Conservation (phyloP, 2,888 invertebrate species). For the Timema podura region DNA sequence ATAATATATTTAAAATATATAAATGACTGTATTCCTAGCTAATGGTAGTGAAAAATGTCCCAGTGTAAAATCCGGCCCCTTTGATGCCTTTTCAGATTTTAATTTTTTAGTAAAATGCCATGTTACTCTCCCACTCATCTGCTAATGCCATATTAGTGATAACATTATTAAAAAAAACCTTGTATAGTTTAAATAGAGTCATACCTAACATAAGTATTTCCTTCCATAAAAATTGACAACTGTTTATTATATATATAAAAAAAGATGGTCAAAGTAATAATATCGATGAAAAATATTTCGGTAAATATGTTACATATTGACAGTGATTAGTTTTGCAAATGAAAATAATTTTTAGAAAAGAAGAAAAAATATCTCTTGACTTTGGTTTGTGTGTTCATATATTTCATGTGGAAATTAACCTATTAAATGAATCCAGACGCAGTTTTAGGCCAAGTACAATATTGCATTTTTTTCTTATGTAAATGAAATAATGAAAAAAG, state of each 20-base stretch:
- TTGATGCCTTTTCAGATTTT: conserved; percentile 29
- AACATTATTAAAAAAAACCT: conserved; percentile 21
- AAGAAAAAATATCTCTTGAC: conserved; percentile 24
- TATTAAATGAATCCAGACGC: conserved; percentile 21
- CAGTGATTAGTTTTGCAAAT: conserved; percentile 23
- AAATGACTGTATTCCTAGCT: conserved; percentile 23
- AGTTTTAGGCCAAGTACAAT: conserved; percentile 27
- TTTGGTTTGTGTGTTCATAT: conserved; percentile 25
- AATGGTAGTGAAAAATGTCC: conserved; percentile 13
- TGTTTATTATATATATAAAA: conserved; percentile 12
- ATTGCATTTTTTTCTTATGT: conserved; percentile 29
- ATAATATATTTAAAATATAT: conserved; percentile 19
- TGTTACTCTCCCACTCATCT: conserved; percentile 23
- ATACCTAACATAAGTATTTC: conserved; percentile 20
- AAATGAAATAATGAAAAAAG: conserved; percentile 26
- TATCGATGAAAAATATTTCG: too few species aligned
- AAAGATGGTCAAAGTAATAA: too few species aligned
- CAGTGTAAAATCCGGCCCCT: conserved; percentile 25
- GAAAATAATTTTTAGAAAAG: conserved; percentile 27
- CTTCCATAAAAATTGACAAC: conserved; percentile 24
- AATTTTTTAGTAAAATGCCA: conserved; percentile 27
- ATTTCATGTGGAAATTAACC: conserved; percentile 25
- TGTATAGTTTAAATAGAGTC: conserved; percentile 23
- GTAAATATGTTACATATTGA: conserved; percentile 5
- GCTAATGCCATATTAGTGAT: conserved; percentile 24